Evolutionary conservation across 1,140 invertebrate species (phyloP), one percentile per base, ranked within the genome.

Genomic region (Lethocerus indicus): DNA sequence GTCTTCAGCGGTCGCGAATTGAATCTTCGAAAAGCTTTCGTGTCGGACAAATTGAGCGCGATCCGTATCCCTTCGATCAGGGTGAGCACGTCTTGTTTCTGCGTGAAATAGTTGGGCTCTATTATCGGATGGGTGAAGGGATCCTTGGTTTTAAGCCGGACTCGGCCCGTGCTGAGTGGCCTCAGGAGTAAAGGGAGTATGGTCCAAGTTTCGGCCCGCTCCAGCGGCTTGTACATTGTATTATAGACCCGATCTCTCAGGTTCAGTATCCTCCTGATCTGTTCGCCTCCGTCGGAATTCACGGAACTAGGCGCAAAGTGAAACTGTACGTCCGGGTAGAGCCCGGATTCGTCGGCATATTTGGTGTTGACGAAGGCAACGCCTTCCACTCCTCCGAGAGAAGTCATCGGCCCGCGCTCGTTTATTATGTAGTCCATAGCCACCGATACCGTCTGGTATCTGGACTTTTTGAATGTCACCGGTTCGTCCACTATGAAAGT

Each of bases 81-180:
- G 0, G 80, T 71, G 53, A 78, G 65, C 13, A 89, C 71, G 54
- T 90, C 87, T 56, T 83, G 75, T 51, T 75, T 76, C 54, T 87
- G 76, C 0, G 81, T 77, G 58, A 93, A 85, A 58, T 93, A 93
- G 58, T 91, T 91, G 0, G 92, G 89, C 62, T 87, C 83, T n/a
- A 97, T 83, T 3, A 82, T 73, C 0, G 91, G 91, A 57, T 83
- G 74, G 1, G 82, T 72, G 9, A 78, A 71, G 0, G 91, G 91
- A 65, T 96, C 81, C 24, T 66, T 71, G 27, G 75, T 85, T 50
- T 75, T 76, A 1, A 94, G 59, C n/a, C 77, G 71, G 4, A 94
- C 68, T 73, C 78, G 79, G 0, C 90, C 90, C 0, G 73, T 74
- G 60, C 87, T 91, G 59, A 78, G 80, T 0, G 90, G 88, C 3